These are phyloP conservation scores for Gallinago undulata DNA, from an alignment of 2,113 vertebrate species.

Conservation along the genomic window DNA sequence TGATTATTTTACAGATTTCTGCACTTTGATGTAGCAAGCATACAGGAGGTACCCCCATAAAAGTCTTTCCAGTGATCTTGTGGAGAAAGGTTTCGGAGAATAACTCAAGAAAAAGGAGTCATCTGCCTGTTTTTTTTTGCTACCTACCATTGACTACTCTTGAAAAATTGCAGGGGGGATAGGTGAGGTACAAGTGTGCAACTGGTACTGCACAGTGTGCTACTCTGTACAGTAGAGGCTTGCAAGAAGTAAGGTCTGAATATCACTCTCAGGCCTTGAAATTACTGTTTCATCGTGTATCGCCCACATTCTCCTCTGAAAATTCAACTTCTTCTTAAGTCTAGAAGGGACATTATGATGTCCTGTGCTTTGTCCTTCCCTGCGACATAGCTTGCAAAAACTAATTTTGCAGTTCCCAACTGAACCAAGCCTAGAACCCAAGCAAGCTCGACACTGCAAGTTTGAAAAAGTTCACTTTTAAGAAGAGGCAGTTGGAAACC, in stretches of 20 bases:
- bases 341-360: neutral
- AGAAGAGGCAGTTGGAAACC: neutral
- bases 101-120: neutral
- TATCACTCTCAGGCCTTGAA: neutral
- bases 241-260: neutral
- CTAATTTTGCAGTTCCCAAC: neutral
- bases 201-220: neutral
- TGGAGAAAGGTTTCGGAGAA: neutral
- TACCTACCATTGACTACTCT: neutral
- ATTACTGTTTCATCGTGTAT: neutral
- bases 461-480: neutral
- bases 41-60: neutral
- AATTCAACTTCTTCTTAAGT: neutral
- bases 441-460: neutral
- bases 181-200: neutral
- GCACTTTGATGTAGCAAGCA: neutral
- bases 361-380: neutral
- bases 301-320: neutral
- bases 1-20: conserved; percentile 15
- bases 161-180: neutral
- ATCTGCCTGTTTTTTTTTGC: neutral
- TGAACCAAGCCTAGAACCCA: neutral
- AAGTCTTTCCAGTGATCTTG: neutral
- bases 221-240: neutral
- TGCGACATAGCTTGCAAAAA: neutral